A percentile compares a stretch with the other conserved stretches of the same genome.
Evolutionary conservation across 2,113 vertebrate genomes (phyloP).

Genomic region (Syngnathus floridae): DNA sequence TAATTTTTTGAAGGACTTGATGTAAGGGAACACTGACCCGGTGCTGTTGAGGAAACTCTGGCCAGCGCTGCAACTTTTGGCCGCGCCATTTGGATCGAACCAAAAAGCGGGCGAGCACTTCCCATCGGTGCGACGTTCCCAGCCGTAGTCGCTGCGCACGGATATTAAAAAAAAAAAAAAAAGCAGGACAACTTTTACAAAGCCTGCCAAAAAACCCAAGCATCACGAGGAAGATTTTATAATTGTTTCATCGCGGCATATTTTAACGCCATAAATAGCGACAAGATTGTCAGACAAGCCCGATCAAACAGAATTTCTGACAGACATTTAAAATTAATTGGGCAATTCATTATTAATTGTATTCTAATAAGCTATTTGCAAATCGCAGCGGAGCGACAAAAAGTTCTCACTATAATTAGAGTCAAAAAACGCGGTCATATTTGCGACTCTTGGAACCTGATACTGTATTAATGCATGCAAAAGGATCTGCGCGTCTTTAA

Average conservation of each 20-base stretch:
- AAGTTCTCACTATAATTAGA: slow-evolving; percentile 51
- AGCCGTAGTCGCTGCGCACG: slow-evolving; percentile 86
- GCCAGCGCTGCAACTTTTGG: slow-evolving; percentile 82
- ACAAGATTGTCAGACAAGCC: slow-evolving; percentile 61
- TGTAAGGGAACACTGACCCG: slow-evolving; percentile 74
- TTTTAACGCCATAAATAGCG: slow-evolving; percentile 50
- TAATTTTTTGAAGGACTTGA: slow-evolving; percentile 18
- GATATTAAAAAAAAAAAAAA: not conserved
- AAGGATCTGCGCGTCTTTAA: slow-evolving; percentile 28
- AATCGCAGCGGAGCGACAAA: slow-evolving; percentile 40
- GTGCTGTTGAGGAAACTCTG: slow-evolving; percentile 91
- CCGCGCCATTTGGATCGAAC: slow-evolving; percentile 79
- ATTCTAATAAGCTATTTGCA: slow-evolving; percentile 65
- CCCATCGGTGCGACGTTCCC: slow-evolving; percentile 82
- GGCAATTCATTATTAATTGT: slow-evolving; percentile 65
- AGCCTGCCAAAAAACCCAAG: slow-evolving; percentile 36
- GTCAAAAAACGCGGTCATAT: slow-evolving; percentile 21
- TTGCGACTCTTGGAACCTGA: slow-evolving; percentile 20
- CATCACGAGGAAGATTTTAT: slow-evolving; percentile 27
- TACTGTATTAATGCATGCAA: slow-evolving; percentile 31
- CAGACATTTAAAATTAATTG: slow-evolving; percentile 65
- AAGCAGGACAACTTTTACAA: slow-evolving; percentile 36
- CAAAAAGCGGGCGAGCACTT: slow-evolving; percentile 91
- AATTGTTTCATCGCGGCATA: slow-evolving; percentile 32
- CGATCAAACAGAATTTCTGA: slow-evolving; percentile 66